Percentiles rank a stretch among this genome's conserved stretches.
phyloP scores from a whole-genome alignment of 2,113 vertebrate genomes.

The Antennarius striatus region DNA sequence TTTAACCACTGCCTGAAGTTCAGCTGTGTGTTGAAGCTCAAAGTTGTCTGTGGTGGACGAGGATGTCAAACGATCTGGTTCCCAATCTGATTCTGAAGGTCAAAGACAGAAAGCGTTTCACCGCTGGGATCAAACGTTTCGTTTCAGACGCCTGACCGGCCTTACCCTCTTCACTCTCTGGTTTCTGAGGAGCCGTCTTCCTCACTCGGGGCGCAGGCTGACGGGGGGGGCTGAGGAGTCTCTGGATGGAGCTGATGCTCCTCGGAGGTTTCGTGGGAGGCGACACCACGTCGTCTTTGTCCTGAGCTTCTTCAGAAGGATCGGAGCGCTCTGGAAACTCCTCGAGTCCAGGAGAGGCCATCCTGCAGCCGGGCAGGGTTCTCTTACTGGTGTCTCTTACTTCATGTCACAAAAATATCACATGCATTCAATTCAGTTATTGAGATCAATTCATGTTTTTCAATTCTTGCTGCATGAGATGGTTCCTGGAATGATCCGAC shows the following conservation, averaged over 20 bases:
- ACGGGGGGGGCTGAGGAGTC: slow-evolving; percentile 32
- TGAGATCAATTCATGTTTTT: slow-evolving; percentile 10
- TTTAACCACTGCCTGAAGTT: slow-evolving; percentile 9
- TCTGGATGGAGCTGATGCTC: slow-evolving; percentile 29
- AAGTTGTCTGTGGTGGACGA: slow-evolving; percentile 30
- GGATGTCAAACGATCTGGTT: slow-evolving; percentile 56
- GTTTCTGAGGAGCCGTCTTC: slow-evolving; percentile 49
- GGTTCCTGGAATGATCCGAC: slow-evolving; percentile 63
- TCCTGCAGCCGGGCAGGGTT: slow-evolving; percentile 50
- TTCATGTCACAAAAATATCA: slow-evolving; percentile 31
- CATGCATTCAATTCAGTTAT: slow-evolving; percentile 7
- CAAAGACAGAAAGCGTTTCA: not conserved
- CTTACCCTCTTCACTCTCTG: slow-evolving; percentile 72
- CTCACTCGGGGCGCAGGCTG: slow-evolving; percentile 62
- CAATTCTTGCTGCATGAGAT: slow-evolving; percentile 71
- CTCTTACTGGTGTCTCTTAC: slow-evolving; percentile 67
- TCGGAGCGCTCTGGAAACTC: slow-evolving; percentile 29
- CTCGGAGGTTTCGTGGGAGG: slow-evolving; percentile 28
- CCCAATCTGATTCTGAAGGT: slow-evolving; percentile 72
- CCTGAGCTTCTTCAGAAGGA: slow-evolving; percentile 32
- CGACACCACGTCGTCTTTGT: slow-evolving; percentile 7
- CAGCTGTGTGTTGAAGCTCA: slow-evolving; percentile 40
- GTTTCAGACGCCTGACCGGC: not conserved
- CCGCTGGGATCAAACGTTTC: not conserved
- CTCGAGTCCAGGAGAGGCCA: slow-evolving; percentile 43